Evolutionary conservation across 2,888 invertebrate species (phyloP).

Genomic region (Amphipoea oculea): DNA sequence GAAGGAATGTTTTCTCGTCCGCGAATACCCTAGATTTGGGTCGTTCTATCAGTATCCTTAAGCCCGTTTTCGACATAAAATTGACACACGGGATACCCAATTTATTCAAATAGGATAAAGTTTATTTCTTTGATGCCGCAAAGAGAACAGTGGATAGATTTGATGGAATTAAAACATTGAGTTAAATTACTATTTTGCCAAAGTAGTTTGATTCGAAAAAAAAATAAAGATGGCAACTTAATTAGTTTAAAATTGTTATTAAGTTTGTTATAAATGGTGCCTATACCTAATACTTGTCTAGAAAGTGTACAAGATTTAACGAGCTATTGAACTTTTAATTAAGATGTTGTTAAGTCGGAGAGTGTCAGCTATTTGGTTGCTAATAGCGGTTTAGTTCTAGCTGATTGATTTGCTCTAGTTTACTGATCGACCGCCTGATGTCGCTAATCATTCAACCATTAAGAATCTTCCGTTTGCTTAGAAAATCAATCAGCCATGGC

Average conservation of each 20-base stretch:
- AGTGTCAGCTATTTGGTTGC: constrained; percentile 35
- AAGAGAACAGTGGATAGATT: constrained; percentile 19
- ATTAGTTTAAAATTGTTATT: neutral
- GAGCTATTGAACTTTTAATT: constrained; percentile 54
- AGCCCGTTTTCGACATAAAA: constrained; percentile 65
- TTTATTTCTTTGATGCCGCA: constrained; percentile 48
- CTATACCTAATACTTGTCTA: neutral
- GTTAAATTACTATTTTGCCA: neutral
- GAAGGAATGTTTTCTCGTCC: constrained; percentile 43
- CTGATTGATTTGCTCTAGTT: constrained; percentile 59
- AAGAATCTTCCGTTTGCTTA: constrained; percentile 16
- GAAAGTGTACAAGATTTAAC: constrained; percentile 29
- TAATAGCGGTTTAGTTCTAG: constrained; percentile 46
- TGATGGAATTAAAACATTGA: constrained; percentile 29
- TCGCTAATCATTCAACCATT: constrained; percentile 44
- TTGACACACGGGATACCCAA: constrained; percentile 64
- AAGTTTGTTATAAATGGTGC: constrained; percentile 1
- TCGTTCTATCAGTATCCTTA: constrained; percentile 60
- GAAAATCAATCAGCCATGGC: constrained; percentile 10
- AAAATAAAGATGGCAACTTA: neutral
- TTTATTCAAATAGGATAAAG: constrained; percentile 63
- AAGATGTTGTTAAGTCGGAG: constrained; percentile 27
- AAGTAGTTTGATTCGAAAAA: too few species aligned
- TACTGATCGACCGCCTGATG: constrained; percentile 28
- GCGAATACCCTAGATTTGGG: constrained; percentile 55